Evolutionary conservation across 2,113 vertebrate species (phyloP).

Genomic region (Apodemus sylvaticus): DNA sequence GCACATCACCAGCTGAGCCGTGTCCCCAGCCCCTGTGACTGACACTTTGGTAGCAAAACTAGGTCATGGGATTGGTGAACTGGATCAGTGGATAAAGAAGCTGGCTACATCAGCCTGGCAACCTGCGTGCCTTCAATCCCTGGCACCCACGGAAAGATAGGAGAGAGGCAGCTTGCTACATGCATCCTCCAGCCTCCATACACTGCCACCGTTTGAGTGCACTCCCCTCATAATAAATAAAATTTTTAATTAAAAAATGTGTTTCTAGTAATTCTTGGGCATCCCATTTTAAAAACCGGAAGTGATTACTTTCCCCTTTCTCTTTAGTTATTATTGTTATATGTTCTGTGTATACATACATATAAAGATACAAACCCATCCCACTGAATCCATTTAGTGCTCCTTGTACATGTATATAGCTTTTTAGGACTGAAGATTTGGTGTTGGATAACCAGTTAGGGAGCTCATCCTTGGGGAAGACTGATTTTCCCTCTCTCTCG

Average conservation of each 20-base stretch:
- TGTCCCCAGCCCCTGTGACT: neutral
- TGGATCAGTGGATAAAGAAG: neutral
- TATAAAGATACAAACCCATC: neutral
- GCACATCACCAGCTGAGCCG: neutral
- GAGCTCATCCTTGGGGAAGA: neutral
- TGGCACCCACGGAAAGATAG: neutral
- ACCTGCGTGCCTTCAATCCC: neutral
- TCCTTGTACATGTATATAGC: neutral
- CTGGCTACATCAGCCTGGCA: neutral
- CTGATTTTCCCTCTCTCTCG: too few species aligned
- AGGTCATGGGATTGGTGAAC: neutral
- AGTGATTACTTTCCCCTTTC: neutral
- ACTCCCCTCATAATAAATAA: neutral
- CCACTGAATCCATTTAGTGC: neutral
- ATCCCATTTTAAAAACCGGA: constrained; percentile 11
- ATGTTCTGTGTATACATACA: neutral
- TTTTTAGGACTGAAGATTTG: neutral
- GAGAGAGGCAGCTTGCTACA: neutral
- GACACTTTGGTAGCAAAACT: neutral
- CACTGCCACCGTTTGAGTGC: neutral
- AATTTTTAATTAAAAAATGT: neutral
- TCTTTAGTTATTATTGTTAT: neutral
- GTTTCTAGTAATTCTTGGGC: neutral
- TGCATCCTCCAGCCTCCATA: neutral
- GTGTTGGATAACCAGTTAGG: neutral